These are phyloP conservation scores for Drosophila seguyi DNA, from an alignment of 1,140 invertebrate species.

Conservation along the genomic window DNA sequence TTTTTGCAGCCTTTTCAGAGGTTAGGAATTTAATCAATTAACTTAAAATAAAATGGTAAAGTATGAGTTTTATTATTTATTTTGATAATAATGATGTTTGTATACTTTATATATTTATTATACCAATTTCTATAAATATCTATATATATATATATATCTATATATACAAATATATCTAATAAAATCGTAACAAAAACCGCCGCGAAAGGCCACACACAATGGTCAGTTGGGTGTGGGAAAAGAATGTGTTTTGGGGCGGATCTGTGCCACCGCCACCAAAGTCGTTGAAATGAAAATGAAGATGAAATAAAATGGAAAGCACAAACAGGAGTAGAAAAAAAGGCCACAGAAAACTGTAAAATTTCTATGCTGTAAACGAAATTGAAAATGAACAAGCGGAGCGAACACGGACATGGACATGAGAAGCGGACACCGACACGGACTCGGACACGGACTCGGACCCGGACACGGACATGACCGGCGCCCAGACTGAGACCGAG, in stretches of 20 bases:
- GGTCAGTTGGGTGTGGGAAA: not conserved
- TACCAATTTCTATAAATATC: no score
- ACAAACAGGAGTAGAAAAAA: constrained; percentile 29
- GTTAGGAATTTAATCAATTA: no score
- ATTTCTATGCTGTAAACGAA: constrained; percentile 63
- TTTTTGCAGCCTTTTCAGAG: no score
- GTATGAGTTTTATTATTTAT: no score
- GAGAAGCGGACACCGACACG: constrained; percentile 22
- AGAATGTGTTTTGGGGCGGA: not conserved
- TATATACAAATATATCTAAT: no score
- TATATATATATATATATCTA: no score
- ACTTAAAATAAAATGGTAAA: no score
- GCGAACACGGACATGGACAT: constrained; percentile 55
- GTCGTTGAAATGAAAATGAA: constrained; percentile 62
- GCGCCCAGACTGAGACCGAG: constrained; percentile 12
- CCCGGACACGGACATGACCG: constrained; percentile 17
- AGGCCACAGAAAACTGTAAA: constrained; percentile 27
- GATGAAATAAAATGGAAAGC: constrained; percentile 70
- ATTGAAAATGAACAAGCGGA: constrained; percentile 67
- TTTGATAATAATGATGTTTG: no score
- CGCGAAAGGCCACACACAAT: constrained; percentile 18
- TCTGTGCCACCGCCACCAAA: constrained; percentile 27
- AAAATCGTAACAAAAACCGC: constrained; percentile 16
- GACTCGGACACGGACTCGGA: constrained; percentile 15
- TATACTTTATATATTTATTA: no score